Conservation (phyloP, 1,140 invertebrate species). For the Hermetia illucens region DNA sequence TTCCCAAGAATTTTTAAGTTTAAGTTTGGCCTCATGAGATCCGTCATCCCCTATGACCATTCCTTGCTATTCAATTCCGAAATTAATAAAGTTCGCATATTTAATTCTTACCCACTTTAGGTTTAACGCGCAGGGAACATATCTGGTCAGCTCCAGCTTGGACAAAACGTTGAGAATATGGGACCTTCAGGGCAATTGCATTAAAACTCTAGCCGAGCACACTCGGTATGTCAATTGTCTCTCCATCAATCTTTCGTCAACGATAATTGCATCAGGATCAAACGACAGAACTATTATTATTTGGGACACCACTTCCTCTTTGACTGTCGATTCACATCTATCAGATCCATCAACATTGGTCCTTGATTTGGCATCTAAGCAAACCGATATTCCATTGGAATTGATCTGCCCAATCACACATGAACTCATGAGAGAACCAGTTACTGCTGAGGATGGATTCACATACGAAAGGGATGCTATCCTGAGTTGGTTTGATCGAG, state of each 20-base stretch:
- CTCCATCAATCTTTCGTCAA: slow-evolving; percentile 13
- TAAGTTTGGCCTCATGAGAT: no score
- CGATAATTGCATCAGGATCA: slow-evolving; percentile 37
- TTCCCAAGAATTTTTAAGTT: no score
- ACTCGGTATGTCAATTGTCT: slow-evolving; percentile 57
- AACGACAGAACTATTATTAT: slow-evolving; percentile 56
- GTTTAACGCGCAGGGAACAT: slow-evolving; percentile 41
- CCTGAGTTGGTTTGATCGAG: slow-evolving; percentile 55
- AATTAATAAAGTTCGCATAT: no score
- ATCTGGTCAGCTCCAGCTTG: slow-evolving; percentile 48
- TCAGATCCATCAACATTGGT: neutral
- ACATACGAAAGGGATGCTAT: slow-evolving; percentile 64
- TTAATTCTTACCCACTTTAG: no score
- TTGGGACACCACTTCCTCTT: slow-evolving; percentile 41
- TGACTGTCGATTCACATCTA: slow-evolving; percentile 30
- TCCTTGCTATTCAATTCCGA: no score
- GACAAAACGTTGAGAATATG: slow-evolving; percentile 59
- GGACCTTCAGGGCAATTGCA: slow-evolving; percentile 38
- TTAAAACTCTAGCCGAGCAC: slow-evolving; percentile 39
- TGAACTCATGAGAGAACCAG: slow-evolving; percentile 64
- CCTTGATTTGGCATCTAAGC: slow-evolving; percentile 10
- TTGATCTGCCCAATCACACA: slow-evolving; percentile 72
- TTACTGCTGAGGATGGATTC: slow-evolving; percentile 60
- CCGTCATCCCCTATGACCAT: no score
- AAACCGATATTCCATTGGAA: slow-evolving; percentile 41